Percentiles rank a stretch among this genome's conserved stretches.
phyloP scores from a whole-genome alignment of 1,140 invertebrate genomes.

The Ceratina australensis region DNA sequence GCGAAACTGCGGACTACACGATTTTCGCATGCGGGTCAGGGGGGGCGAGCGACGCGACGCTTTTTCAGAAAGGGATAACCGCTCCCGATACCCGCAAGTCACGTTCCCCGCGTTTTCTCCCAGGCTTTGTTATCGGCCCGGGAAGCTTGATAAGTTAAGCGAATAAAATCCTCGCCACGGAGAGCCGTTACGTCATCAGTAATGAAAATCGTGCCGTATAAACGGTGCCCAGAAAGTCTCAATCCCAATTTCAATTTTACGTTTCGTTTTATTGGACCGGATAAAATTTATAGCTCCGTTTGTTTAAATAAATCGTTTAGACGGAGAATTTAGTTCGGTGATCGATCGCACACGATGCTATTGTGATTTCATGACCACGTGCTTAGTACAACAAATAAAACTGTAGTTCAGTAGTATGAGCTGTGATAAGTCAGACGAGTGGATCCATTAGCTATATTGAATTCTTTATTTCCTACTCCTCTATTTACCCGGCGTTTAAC shows the following conservation, averaged over 20 bases:
- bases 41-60: background rate
- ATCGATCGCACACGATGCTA: background rate
- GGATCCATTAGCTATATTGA: background rate
- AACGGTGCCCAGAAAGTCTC: too few species aligned
- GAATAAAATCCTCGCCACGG: slow-evolving; percentile 5
- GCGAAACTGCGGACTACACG: slow-evolving; percentile 23
- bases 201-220: slow-evolving; percentile 1
- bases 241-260: too few species aligned
- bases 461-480: background rate
- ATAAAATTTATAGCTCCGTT: background rate
- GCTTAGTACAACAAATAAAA: background rate
- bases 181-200: slow-evolving; percentile 1
- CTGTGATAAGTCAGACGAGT: background rate
- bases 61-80: slow-evolving; percentile 37
- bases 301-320: background rate
- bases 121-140: slow-evolving; percentile 25
- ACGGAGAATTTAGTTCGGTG: background rate
- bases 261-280: background rate
- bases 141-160: slow-evolving; percentile 13
- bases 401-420: background rate
- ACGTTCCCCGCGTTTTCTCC: slow-evolving; percentile 13
- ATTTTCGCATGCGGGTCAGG: slow-evolving; percentile 44
- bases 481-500: background rate
- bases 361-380: background rate
- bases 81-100: slow-evolving; percentile 40